Percentiles rank a stretch among this genome's conserved stretches.
phyloP scores from a whole-genome alignment of 2,797 vertebrate genomes.

The Momotus momota region DNA sequence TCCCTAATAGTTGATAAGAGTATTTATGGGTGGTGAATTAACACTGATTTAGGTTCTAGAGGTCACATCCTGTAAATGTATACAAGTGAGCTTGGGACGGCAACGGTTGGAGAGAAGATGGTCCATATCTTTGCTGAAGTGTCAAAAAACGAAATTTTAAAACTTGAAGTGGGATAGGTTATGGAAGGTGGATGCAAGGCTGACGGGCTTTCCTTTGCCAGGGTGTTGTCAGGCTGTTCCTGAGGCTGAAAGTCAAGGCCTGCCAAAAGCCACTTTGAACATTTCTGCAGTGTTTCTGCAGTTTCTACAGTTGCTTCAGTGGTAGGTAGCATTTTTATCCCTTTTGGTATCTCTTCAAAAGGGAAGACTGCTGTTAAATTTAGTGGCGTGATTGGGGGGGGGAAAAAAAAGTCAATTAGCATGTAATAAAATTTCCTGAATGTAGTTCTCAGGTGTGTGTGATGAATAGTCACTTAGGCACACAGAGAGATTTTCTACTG shows the following conservation, averaged over 20 bases:
- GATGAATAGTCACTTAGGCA: fast-evolving
- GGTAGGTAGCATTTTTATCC: not conserved
- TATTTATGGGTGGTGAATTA: not conserved
- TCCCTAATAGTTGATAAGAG: not conserved
- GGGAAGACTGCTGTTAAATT: not conserved
- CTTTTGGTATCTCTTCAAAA: not conserved
- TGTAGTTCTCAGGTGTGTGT: fast-evolving
- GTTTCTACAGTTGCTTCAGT: not conserved
- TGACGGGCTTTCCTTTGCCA: not conserved
- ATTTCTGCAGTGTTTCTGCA: not conserved
- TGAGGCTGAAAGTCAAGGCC: not conserved
- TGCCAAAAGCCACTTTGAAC: not conserved
- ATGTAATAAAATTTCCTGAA: not conserved
- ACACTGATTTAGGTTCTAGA: not conserved
- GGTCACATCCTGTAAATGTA: not conserved
- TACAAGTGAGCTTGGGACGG: not conserved
- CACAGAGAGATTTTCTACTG: not conserved
- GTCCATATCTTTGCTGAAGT: not conserved
- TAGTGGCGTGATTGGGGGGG: not conserved
- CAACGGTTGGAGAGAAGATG: not conserved
- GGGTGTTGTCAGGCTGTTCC: not conserved
- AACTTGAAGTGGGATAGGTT: not conserved
- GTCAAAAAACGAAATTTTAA: not conserved
- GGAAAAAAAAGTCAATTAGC: not conserved
- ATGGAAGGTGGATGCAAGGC: not conserved